Percentiles rank a stretch among this genome's conserved stretches.
Conservation (phyloP, 2,797 vertebrate genomes). For the Poecilia gillii region DNA sequence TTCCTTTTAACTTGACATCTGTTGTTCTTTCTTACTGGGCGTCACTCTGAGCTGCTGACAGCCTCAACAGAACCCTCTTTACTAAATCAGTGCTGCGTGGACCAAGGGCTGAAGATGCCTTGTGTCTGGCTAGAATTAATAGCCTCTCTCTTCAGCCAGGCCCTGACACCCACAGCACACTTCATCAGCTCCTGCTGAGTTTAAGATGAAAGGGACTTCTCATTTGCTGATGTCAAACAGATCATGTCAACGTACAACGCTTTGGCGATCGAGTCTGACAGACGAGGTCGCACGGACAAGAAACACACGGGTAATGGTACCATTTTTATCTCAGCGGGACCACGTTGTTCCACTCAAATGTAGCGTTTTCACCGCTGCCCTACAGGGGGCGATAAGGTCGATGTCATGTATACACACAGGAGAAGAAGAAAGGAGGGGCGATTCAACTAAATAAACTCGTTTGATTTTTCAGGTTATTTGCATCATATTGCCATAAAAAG, state of each 20-base stretch:
- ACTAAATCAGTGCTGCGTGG: slow-evolving; percentile 52
- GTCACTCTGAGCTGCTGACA: slow-evolving; percentile 51
- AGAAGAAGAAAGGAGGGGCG: not conserved
- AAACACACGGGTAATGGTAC: not conserved
- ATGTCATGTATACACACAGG: not conserved
- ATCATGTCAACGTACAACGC: slow-evolving; percentile 17
- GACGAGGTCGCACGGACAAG: not conserved
- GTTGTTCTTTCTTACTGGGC: slow-evolving; percentile 45
- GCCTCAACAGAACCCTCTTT: slow-evolving; percentile 48
- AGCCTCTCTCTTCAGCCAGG: slow-evolving; percentile 35
- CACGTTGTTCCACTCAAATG: not conserved
- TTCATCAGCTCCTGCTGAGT: slow-evolving; percentile 44
- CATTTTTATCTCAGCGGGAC: not conserved
- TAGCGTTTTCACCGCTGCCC: not conserved
- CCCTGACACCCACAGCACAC: slow-evolving; percentile 36
- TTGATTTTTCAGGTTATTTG: not conserved
- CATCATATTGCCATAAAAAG: not conserved
- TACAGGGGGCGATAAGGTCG: not conserved
- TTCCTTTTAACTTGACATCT: slow-evolving; percentile 19
- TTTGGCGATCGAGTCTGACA: slow-evolving; percentile 20
- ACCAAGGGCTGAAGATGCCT: slow-evolving; percentile 25
- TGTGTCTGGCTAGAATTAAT: slow-evolving; percentile 36
- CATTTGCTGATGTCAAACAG: slow-evolving; percentile 25
- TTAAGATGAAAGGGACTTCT: slow-evolving; percentile 43
- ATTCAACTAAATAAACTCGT: not conserved